Base-by-base conservation (phyloP, 2,888 invertebrate genomes). In the Lithodes maja region DNA sequence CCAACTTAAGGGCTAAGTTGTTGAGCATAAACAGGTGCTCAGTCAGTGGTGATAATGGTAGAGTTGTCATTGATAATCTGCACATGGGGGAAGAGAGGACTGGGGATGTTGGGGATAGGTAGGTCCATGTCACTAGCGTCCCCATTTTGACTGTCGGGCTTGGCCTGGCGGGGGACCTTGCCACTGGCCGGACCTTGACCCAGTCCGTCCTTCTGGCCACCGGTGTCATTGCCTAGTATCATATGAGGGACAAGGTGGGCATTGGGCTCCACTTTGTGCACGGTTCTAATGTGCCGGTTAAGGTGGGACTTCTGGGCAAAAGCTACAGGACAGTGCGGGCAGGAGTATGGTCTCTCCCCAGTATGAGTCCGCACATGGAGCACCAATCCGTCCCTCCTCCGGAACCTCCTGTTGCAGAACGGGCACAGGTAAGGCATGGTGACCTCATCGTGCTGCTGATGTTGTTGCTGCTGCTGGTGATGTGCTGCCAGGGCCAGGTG, bases 321-420 rank as follows among this genome's bases (percentile, higher is more conserved):
- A 68, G 83, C 80, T 55, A 83, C 85, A 61, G 78, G 83, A 80
- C 90, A 90, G 68, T 86, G 82, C 50, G 90, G 86, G 68, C 90
- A 90, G 3, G 80, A 49, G 68, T 86, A 90, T 33, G 90, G 90
- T 55, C 84, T 68, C 84, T 90, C 86, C 17, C 86, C 86, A 7
- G 90, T 90, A 61, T 90, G 90, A 15, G 90, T 90, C 52, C 90
- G 53, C 49, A 90, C 83, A 75, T 90, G 90, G 15, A 91, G 91
- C 68, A 86, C 84, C 69, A 91, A 75, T 52, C 83, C 89, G 55
- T 91, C 91, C 7, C 82, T 77, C 80, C 91, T 77, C 79, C 89
- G 79, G 83, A 86, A 90, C 80, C 86, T 68, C 68, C 85, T 89
- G 61, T 87, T 83, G 79, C 91, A 91, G 86, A 84, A 91, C 68